Conservation (phyloP, 2,113 vertebrate species). For the Charadrius vociferus region DNA sequence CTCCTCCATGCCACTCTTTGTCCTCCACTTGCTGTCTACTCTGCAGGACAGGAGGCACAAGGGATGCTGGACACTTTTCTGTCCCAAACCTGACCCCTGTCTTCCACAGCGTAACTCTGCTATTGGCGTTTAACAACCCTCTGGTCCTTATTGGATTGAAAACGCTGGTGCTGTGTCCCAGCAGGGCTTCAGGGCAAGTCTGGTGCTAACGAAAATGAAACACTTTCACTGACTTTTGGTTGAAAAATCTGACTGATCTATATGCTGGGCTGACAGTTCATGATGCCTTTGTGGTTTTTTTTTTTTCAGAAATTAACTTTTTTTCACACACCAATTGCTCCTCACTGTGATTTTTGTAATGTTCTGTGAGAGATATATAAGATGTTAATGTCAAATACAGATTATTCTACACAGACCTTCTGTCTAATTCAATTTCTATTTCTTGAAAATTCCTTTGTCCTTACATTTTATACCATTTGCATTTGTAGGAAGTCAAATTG, state of each 20-base stretch:
- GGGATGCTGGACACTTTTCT: not conserved
- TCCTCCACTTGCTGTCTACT: not conserved
- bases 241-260: not conserved
- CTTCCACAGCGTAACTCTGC: not conserved
- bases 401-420: not conserved
- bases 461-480: not conserved
- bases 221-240: not conserved
- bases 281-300: not conserved
- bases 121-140: not conserved
- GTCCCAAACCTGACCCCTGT: not conserved
- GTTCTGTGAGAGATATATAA: not conserved
- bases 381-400: constrained; percentile 6
- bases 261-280: not conserved
- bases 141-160: not conserved
- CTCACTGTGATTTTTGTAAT: not conserved
- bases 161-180: not conserved
- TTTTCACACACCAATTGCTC: not conserved
- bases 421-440: not conserved
- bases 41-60: not conserved
- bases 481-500: not conserved
- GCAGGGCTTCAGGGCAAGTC: not conserved
- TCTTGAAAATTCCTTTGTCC: not conserved
- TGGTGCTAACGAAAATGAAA: not conserved
- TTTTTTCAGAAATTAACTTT: not conserved
- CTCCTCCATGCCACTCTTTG: not conserved